Evolutionary conservation across 2,797 vertebrate species (phyloP).

Genomic region (Gambelia wislizenii): DNA sequence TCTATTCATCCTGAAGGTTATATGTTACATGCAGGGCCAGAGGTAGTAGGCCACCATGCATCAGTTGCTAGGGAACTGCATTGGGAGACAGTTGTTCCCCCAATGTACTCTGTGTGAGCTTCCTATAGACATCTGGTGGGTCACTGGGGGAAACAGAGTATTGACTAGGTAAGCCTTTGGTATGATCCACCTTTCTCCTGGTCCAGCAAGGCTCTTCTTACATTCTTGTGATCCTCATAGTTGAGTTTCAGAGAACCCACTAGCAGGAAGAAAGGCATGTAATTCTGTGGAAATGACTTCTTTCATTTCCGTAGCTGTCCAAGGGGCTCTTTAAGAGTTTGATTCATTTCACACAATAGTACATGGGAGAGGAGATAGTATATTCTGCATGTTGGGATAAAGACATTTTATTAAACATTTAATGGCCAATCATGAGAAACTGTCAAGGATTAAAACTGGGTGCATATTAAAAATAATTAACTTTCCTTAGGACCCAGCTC

Average conservation of each 20-base stretch:
- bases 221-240: not conserved
- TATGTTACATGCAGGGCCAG: not conserved
- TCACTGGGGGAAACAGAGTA: not conserved
- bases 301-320: not conserved
- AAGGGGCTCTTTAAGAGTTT: not conserved
- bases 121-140: not conserved
- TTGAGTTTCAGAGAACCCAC: not conserved
- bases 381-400: not conserved
- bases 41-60: not conserved
- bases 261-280: no score
- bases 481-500: not conserved
- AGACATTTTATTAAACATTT: not conserved
- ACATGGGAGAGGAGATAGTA: not conserved
- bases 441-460: not conserved
- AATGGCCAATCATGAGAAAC: not conserved
- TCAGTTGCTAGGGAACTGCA: no score
- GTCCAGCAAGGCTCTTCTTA: not conserved
- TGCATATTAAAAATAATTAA: constrained; percentile 1
- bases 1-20: not conserved
- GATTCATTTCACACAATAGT: not conserved
- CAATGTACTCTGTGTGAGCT: not conserved
- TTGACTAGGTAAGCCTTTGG: not conserved
- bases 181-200: not conserved
- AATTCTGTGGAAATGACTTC: not conserved
- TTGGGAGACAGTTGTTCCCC: not conserved